Evolutionary conservation across 2,797 vertebrate genomes (phyloP).

Genomic region (Nothura maculosa): DNA sequence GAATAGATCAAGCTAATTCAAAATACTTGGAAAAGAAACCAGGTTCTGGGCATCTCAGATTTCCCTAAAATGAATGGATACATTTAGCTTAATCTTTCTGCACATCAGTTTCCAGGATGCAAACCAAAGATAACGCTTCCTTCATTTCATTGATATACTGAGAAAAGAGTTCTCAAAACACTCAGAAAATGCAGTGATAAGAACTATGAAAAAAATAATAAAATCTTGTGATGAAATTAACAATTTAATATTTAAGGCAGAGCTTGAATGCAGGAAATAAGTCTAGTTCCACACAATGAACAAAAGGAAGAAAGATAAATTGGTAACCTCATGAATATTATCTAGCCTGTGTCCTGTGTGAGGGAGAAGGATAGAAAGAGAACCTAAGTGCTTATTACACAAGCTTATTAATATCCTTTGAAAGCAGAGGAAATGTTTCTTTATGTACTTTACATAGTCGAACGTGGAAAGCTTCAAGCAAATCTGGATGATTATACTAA

Average conservation of each 20-base stretch:
- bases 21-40: constrained; percentile 45
- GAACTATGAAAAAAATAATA: background rate
- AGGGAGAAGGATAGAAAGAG: background rate
- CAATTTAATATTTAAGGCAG: background rate
- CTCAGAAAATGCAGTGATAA: background rate
- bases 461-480: background rate
- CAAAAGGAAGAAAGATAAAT: background rate
- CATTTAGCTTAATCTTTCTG: constrained; percentile 18
- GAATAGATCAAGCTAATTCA: background rate
- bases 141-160: background rate
- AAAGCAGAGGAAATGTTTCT: background rate
- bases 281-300: background rate
- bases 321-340: background rate
- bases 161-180: background rate
- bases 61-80: constrained; percentile 6
- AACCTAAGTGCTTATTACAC: background rate
- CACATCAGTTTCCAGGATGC: background rate
- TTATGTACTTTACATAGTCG: background rate
- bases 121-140: constrained; percentile 25
- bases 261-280: background rate
- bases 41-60: background rate
- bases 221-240: background rate
- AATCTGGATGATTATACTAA: background rate
- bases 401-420: background rate
- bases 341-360: background rate